Evolutionary conservation across 2,797 vertebrate species (phyloP), one percentile per base, ranked within the genome.

Genomic region (Thripadectes ignobilis): DNA sequence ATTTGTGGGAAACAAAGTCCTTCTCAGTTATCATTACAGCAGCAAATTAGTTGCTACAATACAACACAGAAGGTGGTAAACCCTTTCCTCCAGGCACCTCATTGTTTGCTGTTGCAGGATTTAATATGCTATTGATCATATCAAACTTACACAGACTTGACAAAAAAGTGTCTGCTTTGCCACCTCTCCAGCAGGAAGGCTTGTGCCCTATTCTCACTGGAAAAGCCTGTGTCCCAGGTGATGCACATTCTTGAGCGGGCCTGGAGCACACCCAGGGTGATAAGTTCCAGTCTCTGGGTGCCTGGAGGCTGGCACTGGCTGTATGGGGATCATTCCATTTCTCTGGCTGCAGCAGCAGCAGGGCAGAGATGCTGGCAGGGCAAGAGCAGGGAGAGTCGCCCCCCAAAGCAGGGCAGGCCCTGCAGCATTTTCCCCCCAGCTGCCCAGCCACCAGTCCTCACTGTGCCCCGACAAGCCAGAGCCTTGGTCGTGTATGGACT

Each of bases 1-100:
- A 95, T 80, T 89, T 41, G 61, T 38, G n/a, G 52, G 81, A 80
- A 3, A 8, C 91, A 75, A 91, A 96, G 89, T 92, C 87, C 84
- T 80, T 27, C 61, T 61, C 4, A 9, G 19, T 51, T 93, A 75
- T 71, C 94, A 54, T 32, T 23, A 61, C 14, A 39, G 46, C 2
- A 68, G 57, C 68, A 43, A 54, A 91, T 71, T 61, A 91, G 85
- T 74, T 94, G 78, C 65, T 51, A 55, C 43, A 74, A 19, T 12
- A 54, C n/a, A 58, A 45, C 62, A 61, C 4, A 2, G 19, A n/a
- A 43, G 72, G 43, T 0, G 3, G 61, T 32, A 89, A 88, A 81
- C 20, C 21, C 73, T 67, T 43, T 15, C 49, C 39, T 66, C 52
- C 45, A 49, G 73, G 59, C 59, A 63, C 68, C 41, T 52, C 69